Evolutionary conservation across 2,797 vertebrate species (phyloP), one percentile per base, ranked within the genome.

Genomic region (Dermochelys coriacea): DNA sequence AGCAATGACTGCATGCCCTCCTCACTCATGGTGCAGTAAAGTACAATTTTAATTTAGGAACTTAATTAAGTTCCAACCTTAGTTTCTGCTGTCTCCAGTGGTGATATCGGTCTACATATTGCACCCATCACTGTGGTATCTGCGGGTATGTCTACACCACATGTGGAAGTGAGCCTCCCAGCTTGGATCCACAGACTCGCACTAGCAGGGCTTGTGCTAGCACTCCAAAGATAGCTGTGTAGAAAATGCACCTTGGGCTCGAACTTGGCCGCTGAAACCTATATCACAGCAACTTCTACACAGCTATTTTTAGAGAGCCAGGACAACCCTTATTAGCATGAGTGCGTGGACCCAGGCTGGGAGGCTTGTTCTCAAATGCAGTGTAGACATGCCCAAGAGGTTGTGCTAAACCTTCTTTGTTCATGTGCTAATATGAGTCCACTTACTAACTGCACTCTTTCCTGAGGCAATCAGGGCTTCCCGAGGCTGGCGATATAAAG

Each of bases 51-150:
- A 86, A 88, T 5, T 47, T 84, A 61, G 71, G 47, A 19, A 50
- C 0, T 0, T 11, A 52, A 37, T 37, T 37, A 37, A 37, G 4
- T 37, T 7, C 12, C 84, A 1, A 71, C 21, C 3, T 71, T 10
- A 37, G n/a, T 71, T 37, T 23, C n/a, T 71, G 64, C 34, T 71
- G 16, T 37, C 18, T 71, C n/a, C 5, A 5, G 3, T 3, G 37
- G 9, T 41, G 37, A 41, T 5, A 71, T n/a, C 64, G 10, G 19
- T 37, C 64, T 12, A 23, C 31, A 61, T 61, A 34, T 34, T 61
- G 14, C 14, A 61, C 31, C 19, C n/a, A 71, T 71, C 21, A 6
- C 19, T 41, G n/a, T 71, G 21, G n/a, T 71, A 71, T 23, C 19
- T 71, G 64, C 2, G 5, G 19, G n/a, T 18, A 71, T 41, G 64